Percentiles rank a stretch among this genome's conserved stretches.
phyloP scores from a whole-genome alignment of 2,113 vertebrate genomes.

The Struthio camelus region DNA sequence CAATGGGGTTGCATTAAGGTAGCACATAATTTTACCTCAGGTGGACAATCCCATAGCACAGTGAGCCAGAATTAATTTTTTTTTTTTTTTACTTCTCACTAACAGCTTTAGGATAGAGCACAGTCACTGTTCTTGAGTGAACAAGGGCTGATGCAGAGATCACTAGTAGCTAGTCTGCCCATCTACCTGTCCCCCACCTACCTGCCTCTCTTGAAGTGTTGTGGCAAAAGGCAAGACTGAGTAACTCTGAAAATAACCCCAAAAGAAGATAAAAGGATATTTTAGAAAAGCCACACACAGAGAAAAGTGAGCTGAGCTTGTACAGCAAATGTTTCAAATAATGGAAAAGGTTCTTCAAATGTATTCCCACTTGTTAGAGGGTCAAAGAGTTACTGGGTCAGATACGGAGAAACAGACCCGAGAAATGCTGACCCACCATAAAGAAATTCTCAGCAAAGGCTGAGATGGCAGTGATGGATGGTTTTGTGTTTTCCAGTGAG shows the following conservation, averaged over 20 bases:
- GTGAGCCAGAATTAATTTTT: neutral
- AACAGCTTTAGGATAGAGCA: neutral
- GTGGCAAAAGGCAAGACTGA: neutral
- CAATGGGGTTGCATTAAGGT: neutral
- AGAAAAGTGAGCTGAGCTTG: constrained; percentile 9
- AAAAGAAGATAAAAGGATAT: constrained; percentile 5
- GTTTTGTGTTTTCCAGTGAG: neutral
- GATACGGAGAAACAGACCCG: neutral
- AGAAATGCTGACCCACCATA: neutral
- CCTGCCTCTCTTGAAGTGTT: neutral
- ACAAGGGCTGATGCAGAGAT: neutral
- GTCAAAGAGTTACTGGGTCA: constrained; percentile 9
- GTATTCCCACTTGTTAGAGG: neutral
- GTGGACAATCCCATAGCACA: neutral
- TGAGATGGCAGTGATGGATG: neutral
- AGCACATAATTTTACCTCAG: neutral
- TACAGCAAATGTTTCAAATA: constrained; percentile 3
- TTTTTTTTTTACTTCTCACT: neutral
- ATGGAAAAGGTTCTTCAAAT: neutral
- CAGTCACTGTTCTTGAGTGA: neutral
- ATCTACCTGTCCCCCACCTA: neutral
- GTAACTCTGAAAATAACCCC: neutral
- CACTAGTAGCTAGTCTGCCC: neutral
- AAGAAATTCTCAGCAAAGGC: neutral
- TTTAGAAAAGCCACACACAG: neutral